Base-by-base conservation (phyloP, 2,797 vertebrate genomes). In the Onychomys arenicola region DNA sequence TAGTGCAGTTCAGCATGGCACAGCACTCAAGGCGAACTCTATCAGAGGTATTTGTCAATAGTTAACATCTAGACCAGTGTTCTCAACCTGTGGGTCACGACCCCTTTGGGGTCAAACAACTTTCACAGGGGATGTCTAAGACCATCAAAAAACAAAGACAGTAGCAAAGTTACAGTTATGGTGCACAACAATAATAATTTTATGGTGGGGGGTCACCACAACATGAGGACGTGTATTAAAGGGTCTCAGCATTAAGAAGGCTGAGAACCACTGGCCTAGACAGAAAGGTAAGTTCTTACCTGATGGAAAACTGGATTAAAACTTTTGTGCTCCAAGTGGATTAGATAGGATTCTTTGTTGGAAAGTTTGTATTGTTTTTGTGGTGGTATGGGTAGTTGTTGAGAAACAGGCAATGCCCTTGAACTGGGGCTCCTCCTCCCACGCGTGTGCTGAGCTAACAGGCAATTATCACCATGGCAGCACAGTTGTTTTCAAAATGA, bases 221-320 rank as follows among this genome's bases (percentile, higher is more conserved):
- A 14, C 83, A n/a, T 32, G 7, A 65, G 83, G 43, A 67, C 34
- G 43, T n/a, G 61, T 49, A 49, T 49, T 34, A 49, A 67, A 67
- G 61, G 29, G 19, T 32, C 29, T 2, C 29, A 25, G 32, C 43
- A 34, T 34, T 12, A n/a, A 29, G 40, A 67, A 67, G 63, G 19
- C 1, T 34, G 17, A 46, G 82, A 84, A 11, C 82, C 59, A 34
- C 40, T 67, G 82, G 17, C 34, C 43, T 67, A 21, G 25, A 94
- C 23, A 91, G 52, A 96, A 90, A 91, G 52, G 16, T 88, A 90
- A 95, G n/a, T 82, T 59, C n/a, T 34, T 83, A 63, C 21, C 37
- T 95, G 75, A 67, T 95, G 63, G 52, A 89, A 92, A 96, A 94
- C 59, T 89, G 34, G 65, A 46, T 57, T 75, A n/a, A 71, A 85